A percentile compares a stretch with the other conserved stretches of the same genome.
Evolutionary conservation across 2,797 vertebrate genomes (phyloP).

Genomic region (Orientallactaga sibirica): DNA sequence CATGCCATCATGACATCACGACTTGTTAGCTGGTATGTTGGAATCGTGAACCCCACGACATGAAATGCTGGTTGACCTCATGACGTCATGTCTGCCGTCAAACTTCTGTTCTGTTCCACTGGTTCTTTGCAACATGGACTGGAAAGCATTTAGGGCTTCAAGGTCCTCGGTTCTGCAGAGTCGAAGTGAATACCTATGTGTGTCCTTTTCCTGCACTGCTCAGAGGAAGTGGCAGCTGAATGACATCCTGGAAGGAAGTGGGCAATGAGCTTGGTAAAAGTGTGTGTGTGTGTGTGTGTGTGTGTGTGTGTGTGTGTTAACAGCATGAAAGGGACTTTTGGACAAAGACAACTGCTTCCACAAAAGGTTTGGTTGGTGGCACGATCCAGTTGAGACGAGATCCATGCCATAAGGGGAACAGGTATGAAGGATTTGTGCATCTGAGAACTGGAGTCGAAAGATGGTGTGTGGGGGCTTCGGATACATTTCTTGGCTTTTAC

Average conservation of each 20-base stretch:
- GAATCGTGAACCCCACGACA: neutral
- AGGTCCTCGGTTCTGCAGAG: neutral
- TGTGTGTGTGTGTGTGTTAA: no score
- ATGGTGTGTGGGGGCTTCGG: neutral
- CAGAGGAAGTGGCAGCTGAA: neutral
- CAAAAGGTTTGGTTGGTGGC: neutral
- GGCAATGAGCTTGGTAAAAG: neutral
- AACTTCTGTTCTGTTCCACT: neutral
- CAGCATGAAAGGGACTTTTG: neutral
- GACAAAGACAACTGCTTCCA: neutral
- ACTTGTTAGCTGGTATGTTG: neutral
- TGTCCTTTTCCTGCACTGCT: neutral
- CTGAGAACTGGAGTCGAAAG: neutral
- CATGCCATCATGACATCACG: neutral
- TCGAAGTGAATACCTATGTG: no score
- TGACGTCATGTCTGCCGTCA: accelerated
- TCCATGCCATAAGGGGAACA: neutral
- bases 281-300: no score
- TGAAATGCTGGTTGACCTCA: no score
- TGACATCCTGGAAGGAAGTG: neutral
- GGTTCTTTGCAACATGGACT: accelerated
- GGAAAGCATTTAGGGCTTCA: neutral
- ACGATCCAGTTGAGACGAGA: neutral
- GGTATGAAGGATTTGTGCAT: neutral
- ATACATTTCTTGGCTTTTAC: slow-evolving; percentile 53